phyloP scores from a whole-genome alignment of 1,140 invertebrate species.

The Lepidurus packardi region DNA sequence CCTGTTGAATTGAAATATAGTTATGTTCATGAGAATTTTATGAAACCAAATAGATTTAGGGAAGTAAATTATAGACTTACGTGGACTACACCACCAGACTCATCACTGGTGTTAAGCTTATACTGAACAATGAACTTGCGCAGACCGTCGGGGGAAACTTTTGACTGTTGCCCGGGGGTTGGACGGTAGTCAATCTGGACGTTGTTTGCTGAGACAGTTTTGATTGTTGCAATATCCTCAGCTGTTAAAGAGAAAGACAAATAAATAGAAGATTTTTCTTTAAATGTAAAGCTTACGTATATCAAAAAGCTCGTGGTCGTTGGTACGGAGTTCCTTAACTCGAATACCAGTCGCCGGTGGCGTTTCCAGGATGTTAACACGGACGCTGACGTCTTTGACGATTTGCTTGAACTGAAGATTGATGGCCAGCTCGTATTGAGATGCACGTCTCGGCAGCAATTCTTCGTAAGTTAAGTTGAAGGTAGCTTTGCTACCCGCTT shows the following conservation, averaged over 20 bases:
- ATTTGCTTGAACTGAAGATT: conserved; percentile 55
- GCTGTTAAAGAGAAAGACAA: conserved; percentile 27
- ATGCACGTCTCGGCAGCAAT: conserved; percentile 51
- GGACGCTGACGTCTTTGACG: conserved; percentile 20
- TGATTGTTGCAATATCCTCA: conserved; percentile 38
- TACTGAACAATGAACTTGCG: conserved; percentile 59
- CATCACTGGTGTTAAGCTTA: conserved; percentile 49
- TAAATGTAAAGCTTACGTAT: not conserved
- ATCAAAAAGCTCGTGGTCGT: not conserved
- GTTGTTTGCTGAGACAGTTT: conserved; percentile 28
- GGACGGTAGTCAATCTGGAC: conserved; percentile 46
- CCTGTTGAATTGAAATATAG: conserved; percentile 43
- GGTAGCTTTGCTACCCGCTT: conserved; percentile 51
- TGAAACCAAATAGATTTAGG: not conserved
- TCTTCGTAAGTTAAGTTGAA: conserved; percentile 63
- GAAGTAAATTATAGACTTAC: conserved; percentile 40
- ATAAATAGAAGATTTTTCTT: not conserved
- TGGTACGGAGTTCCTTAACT: not conserved
- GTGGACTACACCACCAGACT: conserved; percentile 51
- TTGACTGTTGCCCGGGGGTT: conserved; percentile 48
- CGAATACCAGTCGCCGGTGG: conserved; percentile 6
- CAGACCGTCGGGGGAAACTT: conserved; percentile 47
- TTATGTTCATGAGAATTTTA: not conserved
- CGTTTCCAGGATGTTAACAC: conserved; percentile 25
- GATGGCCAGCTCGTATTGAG: conserved; percentile 56